These are phyloP conservation scores for Salvator merianae DNA, from an alignment of 2,113 vertebrate species.

Conservation along the genomic window DNA sequence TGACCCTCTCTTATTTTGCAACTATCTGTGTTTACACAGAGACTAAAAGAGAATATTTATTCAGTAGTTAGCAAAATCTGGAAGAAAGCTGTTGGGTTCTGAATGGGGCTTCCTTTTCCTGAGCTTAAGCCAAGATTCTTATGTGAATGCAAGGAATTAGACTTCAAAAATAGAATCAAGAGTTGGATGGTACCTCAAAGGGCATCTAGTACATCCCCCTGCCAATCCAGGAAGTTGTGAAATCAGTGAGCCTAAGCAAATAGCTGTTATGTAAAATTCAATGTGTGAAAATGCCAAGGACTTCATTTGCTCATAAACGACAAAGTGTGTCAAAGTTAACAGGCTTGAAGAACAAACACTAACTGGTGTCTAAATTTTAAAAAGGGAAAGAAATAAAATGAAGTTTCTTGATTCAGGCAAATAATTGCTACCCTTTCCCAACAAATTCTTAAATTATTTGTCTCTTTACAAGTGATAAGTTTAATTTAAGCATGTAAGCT, in stretches of 20 bases:
- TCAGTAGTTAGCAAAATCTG: background rate
- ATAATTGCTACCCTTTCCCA: background rate
- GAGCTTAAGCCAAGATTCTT: background rate
- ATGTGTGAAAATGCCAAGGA: background rate
- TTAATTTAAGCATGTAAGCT: background rate
- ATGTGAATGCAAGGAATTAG: background rate
- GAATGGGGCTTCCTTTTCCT: background rate
- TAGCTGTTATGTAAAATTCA: background rate
- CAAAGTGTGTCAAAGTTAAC: background rate
- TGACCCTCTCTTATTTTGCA: background rate
- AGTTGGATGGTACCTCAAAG: background rate
- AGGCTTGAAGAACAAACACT: background rate
- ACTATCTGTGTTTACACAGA: background rate
- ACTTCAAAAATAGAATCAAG: background rate
- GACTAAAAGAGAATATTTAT: background rate
- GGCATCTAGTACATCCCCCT: background rate
- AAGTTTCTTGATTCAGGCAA: background rate
- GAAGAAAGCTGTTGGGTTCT: background rate
- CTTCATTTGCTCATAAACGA: background rate
- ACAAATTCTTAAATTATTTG: background rate
- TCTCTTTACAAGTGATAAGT: background rate
- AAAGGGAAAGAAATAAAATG: background rate
- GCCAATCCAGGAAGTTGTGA: background rate
- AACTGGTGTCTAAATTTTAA: background rate
- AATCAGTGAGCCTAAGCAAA: background rate